Evolutionary conservation across 2,113 vertebrate genomes (phyloP), one percentile per base, ranked within the genome.

Genomic region (Cichladusa arquata): DNA sequence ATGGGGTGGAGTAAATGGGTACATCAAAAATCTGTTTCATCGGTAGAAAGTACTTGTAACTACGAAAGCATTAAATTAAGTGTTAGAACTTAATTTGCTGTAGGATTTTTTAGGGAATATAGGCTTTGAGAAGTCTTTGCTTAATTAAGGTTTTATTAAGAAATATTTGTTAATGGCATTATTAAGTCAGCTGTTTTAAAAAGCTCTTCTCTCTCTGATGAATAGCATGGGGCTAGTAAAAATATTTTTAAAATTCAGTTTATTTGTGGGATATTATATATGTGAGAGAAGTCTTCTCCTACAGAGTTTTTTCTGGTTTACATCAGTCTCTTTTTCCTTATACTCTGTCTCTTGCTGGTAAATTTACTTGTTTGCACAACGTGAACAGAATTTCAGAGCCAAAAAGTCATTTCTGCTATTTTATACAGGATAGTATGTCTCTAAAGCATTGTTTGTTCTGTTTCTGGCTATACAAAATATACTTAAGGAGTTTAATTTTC

Each of bases 241-340:
- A n/a, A 5, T 4, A 69, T 82, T 31, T 60, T 12, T 76, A 42
- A 88, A 60, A 8, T 72, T 76, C 13, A 3, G 1, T 61, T 58
- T 45, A 42, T 38, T 81, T 67, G 11, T 85, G 17, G 15, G 4
- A 10, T 79, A 45, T 47, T 76, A 25, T 36, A 23, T 36, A 4
- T 10, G 6, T 31, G n/a, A 72, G 6, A 60, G 12, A 77, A 77
- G 9, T 20, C 28, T 57, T 79, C 11, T 58, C 8, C 9, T 66
- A 36, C 7, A 31, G 42, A 65, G 2, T 1, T 36, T 69, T 47
- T 48, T 60, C 9, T 79, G 7, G n/a, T 28, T 71, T 74, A 15
- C 28, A 51, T 22, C 0, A 0, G 5, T 24, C 3, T 64, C 10
- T 74, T 65, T 77, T n/a, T 33, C 23, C 12, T 14, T 60, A 3